These are phyloP conservation scores for Epirrita christyi DNA, from an alignment of 2,888 invertebrate species.

Conservation along the genomic window DNA sequence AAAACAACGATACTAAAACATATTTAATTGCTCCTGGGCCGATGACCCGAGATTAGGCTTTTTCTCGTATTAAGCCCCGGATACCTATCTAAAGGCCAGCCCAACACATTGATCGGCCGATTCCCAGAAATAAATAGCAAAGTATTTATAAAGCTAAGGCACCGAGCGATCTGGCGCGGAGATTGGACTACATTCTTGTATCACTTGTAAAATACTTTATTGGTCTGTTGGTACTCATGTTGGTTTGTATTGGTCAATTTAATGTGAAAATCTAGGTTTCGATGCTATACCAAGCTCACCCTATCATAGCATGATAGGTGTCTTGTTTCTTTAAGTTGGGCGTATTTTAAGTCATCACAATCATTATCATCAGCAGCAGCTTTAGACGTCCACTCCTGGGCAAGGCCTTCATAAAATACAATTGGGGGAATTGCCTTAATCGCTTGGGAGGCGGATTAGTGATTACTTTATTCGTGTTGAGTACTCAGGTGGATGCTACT, in stretches of 20 bases:
- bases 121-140: conserved; percentile 83
- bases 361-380: too few species aligned
- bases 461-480: too few species aligned
- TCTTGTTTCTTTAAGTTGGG: too few species aligned
- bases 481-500: too few species aligned
- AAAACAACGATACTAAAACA: conserved; percentile 19
- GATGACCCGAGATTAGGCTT: conserved; percentile 42
- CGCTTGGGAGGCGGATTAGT: too few species aligned
- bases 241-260: conserved; percentile 46
- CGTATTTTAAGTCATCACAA: too few species aligned
- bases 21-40: conserved; percentile 40
- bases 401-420: too few species aligned
- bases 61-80: conserved; percentile 42
- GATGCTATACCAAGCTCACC: too few species aligned
- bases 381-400: too few species aligned
- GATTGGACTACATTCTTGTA: conserved; percentile 79
- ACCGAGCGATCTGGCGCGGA: conserved; percentile 69
- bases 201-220: conserved; percentile 84
- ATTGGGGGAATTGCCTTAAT: too few species aligned
- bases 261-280: too few species aligned
- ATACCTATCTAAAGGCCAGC: conserved; percentile 40
- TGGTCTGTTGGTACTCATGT: conserved; percentile 61
- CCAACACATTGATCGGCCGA: conserved; percentile 71
- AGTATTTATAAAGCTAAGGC: conserved; percentile 82
- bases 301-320: too few species aligned